A percentile compares a stretch with the other conserved stretches of the same genome.
Evolutionary conservation across 1,140 invertebrate genomes (phyloP).

Genomic region (Ridgeia piscesae): DNA sequence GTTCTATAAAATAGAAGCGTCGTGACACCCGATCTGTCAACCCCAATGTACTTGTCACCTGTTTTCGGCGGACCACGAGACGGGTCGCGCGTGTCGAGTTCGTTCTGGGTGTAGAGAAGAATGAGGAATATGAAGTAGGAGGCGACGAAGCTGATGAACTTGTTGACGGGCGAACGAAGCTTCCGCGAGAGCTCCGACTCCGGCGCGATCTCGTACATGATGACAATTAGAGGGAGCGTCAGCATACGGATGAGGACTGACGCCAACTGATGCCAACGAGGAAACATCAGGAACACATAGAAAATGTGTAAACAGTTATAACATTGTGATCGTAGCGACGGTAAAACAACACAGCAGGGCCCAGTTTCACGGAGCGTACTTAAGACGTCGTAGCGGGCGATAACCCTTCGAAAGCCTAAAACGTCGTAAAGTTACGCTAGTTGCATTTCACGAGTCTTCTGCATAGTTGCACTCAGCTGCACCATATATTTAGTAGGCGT

Average conservation of each 20-base stretch:
- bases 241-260: background rate
- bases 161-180: conserved; percentile 1
- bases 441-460: too few species aligned
- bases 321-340: background rate
- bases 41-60: background rate
- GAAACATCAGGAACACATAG: background rate
- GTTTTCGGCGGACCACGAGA: background rate
- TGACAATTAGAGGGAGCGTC: background rate
- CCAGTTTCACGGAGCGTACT: too few species aligned
- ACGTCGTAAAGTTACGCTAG: too few species aligned
- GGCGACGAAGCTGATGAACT: conserved; percentile 20
- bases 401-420: too few species aligned
- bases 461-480: too few species aligned
- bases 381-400: too few species aligned
- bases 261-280: background rate
- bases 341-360: background rate
- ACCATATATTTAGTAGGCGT: too few species aligned
- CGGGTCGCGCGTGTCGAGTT: background rate
- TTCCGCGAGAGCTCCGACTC: background rate
- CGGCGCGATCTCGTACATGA: conserved; percentile 3
- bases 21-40: too few species aligned
- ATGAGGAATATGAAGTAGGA: conserved; percentile 19
- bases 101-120: conserved; percentile 9
- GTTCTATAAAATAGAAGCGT: too few species aligned
- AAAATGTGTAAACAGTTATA: background rate